phyloP scores from a whole-genome alignment of 2,888 invertebrate genomes.

The Sepioteuthis lessoniana region DNA sequence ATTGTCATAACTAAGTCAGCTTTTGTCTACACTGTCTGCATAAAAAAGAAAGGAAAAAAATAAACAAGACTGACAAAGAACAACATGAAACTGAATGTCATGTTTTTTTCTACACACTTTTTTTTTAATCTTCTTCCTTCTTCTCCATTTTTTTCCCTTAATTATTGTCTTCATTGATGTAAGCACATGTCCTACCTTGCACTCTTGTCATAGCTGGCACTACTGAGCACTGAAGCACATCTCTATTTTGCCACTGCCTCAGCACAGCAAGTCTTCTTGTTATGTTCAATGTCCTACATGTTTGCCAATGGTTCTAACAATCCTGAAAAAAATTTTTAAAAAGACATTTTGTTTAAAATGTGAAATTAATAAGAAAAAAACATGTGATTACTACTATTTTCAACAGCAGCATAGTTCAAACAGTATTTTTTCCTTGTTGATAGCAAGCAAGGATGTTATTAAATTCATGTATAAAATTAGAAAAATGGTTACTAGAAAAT shows the following conservation, averaged over 20 bases:
- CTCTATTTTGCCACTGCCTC: neutral
- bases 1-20: no score
- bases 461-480: neutral
- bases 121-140: neutral
- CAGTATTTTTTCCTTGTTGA: neutral
- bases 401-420: neutral
- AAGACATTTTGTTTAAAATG: no score
- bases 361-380: neutral
- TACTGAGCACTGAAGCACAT: slow-evolving; percentile 20
- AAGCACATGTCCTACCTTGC: neutral
- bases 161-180: neutral
- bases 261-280: slow-evolving; percentile 35
- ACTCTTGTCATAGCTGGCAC: neutral
- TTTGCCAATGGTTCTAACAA: slow-evolving; percentile 36
- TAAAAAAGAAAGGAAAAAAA: no score
- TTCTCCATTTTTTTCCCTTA: neutral
- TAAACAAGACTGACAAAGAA: no score
- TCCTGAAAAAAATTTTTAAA: neutral
- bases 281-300: slow-evolving; percentile 10
- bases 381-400: neutral
- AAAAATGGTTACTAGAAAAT: no score
- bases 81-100: neutral
- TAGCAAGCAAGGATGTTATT: neutral
- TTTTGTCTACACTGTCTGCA: no score
- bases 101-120: neutral